Evolutionary conservation across 2,797 vertebrate genomes (phyloP), one percentile per base, ranked within the genome.

Genomic region (Anguilla marmorata): DNA sequence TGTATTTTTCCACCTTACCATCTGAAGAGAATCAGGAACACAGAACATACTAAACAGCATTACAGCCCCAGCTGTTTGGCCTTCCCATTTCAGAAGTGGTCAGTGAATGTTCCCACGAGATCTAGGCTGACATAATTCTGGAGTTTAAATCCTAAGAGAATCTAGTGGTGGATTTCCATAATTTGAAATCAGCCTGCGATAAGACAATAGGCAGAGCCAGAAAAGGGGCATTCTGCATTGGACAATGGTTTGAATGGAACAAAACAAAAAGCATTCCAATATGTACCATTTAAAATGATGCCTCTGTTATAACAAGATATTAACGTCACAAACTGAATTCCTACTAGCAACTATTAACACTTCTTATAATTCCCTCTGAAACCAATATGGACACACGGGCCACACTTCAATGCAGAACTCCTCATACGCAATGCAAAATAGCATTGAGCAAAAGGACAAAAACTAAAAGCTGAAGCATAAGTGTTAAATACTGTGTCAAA

Each of bases 161-260:
- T 11, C 16, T 58, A 92, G 92, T 91, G 91, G 88, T 48, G 92
- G 91, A 90, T 90, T 92, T 89, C 89, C 79, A 88, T 89, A 93
- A 96, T 96, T 95, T 96, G 95, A 95, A 95, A 96, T 96, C 96
- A 41, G 94, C 93, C 92, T 95, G 96, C 92, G 91, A 96, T 95
- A 94, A 86, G 91, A 95, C 91, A 93, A 94, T 96, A 95, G 93
- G 89, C 95, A 96, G 94, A 95, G 95, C 94, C 96, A 96, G 95
- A 96, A 96, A 90, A 91, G 66, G 91, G 30, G 80, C 4, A 19
- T 48, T 48, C 24, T 48, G 12, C 45, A 79, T 33, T 79, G 74
- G 74, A 94, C 94, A 91, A 92, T 90, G 90, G 91, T 96, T 96
- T 95, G 96, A 96, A 96, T 96, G 95, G 95, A 96, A 93, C 92